Conservation (phyloP, 1,140 invertebrate genomes). For the Leptinotarsa lineolata region DNA sequence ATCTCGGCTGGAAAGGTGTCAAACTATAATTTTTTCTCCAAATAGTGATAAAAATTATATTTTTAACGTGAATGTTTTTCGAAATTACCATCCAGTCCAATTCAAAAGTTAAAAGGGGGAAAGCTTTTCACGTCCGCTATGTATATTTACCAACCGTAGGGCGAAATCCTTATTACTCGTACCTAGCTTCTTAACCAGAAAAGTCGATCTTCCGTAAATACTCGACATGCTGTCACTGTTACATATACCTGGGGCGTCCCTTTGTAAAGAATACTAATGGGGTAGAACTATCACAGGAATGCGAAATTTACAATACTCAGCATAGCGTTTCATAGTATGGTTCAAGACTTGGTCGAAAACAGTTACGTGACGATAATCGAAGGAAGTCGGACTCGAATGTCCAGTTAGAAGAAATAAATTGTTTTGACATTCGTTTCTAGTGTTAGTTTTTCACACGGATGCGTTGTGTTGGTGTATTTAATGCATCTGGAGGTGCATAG, state of each 20-base stretch:
- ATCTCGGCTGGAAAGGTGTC: no score
- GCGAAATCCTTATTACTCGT: no score
- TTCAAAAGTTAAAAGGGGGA: no score
- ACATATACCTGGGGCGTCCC: not conserved
- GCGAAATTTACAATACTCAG: not conserved
- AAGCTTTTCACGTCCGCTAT: no score
- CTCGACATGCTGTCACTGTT: not conserved
- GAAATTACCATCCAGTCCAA: no score
- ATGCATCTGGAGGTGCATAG: not conserved
- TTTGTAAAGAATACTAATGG: not conserved
- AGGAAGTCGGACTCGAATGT: slow-evolving; percentile 2
- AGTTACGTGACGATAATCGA: slow-evolving; percentile 1
- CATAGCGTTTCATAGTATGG: not conserved
- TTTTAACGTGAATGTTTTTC: no score
- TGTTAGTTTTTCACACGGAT: slow-evolving; percentile 3
- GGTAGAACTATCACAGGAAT: not conserved
- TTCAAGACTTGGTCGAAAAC: not conserved
- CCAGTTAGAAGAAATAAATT: slow-evolving; percentile 1
- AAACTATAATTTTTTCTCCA: no score
- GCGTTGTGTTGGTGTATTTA: not conserved
- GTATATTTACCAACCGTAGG: no score
- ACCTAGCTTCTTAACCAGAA: no score
- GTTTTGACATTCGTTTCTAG: not conserved
- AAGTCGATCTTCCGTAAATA: not conserved
- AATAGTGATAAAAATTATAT: no score